Base-by-base conservation (phyloP, 2,797 vertebrate genomes). In the Mormyrus proboscirostris region DNA sequence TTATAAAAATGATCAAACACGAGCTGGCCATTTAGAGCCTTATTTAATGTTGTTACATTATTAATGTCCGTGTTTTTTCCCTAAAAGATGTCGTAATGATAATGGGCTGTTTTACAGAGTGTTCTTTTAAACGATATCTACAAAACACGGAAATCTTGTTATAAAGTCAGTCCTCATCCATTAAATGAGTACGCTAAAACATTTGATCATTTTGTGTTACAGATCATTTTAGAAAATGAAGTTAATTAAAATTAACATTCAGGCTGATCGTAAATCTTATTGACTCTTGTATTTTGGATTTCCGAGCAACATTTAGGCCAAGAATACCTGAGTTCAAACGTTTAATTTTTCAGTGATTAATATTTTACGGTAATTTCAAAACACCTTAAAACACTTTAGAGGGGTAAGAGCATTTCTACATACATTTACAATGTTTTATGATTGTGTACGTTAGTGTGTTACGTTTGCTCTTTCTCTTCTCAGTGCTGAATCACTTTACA, bases 41-140 rank as follows among this genome's bases (percentile, higher is more conserved):
- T 85, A 51, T 85, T 50, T 51, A 85, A 29, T 50, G 76, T 82
- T 82, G 19, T 86, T 86, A 53, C 16, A 51, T 86, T 55, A 86
- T 82, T 51, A 53, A 86, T 86, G 25, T 7, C 10, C 49, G 47
- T 86, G 76, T 86, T 85, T 86, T 55, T 53, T 1, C 5, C 25
- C 25, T 50, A 85, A 50, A 55, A 86, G 22, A 51, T 55, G 41
- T 9, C 4, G 51, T 33, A 57, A 57, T 44, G 47, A 29, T 2
- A 87, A 38, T 9, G 7, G 29, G 19, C 7, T 29, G 84, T 41
- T 86, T 59, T 57, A 59, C 9, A 87, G 29, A 29, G 14, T n/a
- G 33, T n/a, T 41, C 10, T 44, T 38, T 87, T n/a, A 59, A 59
- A 55, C 33, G 53, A 53, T 86, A 49, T 57, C 25, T 57, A 87